A percentile compares a stretch with the other conserved stretches of the same genome.
Conservation (phyloP, 2,797 vertebrate species). For the Xerus rutilus region DNA sequence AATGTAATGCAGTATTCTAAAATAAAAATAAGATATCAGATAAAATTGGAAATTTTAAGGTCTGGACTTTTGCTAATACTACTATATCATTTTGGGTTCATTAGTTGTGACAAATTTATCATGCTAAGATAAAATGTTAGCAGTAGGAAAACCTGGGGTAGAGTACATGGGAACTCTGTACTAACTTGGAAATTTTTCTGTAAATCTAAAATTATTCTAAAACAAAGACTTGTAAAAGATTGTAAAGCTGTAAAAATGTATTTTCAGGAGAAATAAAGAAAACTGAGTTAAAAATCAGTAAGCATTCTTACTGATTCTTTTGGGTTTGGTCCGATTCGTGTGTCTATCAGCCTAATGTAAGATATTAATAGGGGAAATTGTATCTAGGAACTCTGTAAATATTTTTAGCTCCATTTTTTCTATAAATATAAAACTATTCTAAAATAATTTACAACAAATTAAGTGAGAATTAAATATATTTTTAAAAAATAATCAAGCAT, state of each 20-base stretch:
- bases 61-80: not conserved
- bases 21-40: not conserved
- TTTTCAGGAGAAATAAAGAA: not conserved
- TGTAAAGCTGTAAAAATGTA: not conserved
- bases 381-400: not conserved
- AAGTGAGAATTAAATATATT: not conserved
- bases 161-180: not conserved
- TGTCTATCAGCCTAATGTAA: not conserved
- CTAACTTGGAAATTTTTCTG: not conserved
- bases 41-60: not conserved
- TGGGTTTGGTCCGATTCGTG: not conserved
- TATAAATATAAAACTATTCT: not conserved
- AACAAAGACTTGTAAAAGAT: not conserved
- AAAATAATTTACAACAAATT: not conserved
- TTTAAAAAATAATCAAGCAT: not conserved
- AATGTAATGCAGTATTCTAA: not conserved
- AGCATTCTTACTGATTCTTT: not conserved
- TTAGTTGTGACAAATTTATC: not conserved
- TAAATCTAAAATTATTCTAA: constrained; percentile 1
- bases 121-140: not conserved
- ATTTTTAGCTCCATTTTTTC: not conserved
- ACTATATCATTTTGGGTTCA: not conserved
- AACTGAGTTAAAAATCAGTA: not conserved
- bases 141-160: not conserved
- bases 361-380: not conserved